phyloP scores from a whole-genome alignment of 2,113 vertebrate species.

The Cynopterus brachyotis region DNA sequence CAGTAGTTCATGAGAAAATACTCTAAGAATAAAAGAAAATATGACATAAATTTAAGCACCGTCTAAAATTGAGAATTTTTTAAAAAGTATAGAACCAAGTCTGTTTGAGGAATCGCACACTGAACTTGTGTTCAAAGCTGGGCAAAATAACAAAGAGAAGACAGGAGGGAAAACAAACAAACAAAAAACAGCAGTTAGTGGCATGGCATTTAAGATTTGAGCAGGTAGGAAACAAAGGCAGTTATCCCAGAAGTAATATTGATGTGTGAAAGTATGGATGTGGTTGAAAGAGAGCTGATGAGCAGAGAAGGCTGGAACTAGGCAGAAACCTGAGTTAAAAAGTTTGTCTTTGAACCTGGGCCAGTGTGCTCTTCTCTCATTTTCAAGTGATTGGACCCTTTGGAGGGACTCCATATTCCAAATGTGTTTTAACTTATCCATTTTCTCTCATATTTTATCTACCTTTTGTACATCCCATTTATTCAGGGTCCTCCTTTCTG shows the following conservation, averaged over 20 bases:
- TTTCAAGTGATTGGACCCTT: not conserved
- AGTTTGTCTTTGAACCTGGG: not conserved
- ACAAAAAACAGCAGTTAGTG: accelerated
- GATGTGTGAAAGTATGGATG: not conserved
- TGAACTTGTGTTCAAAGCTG: not conserved
- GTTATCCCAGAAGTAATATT: too few relatives aligned
- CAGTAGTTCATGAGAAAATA: not conserved
- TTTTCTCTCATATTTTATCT: not conserved
- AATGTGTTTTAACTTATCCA: not conserved
- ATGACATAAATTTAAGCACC: not conserved
- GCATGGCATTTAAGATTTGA: accelerated
- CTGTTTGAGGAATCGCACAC: not conserved
- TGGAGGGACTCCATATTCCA: not conserved
- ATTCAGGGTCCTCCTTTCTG: not conserved
- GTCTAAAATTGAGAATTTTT: not conserved
- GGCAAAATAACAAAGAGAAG: not conserved
- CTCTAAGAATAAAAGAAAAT: not conserved
- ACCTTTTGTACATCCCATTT: not conserved
- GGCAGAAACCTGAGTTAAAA: not conserved
- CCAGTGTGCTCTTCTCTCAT: not conserved
- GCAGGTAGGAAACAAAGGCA: not conserved
- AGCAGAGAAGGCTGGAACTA: not conserved
- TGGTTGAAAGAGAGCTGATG: not conserved
- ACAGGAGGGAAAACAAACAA: not conserved
- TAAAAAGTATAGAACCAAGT: not conserved